Evolutionary conservation across 2,797 vertebrate species (phyloP).

Genomic region (Allobates femoralis): DNA sequence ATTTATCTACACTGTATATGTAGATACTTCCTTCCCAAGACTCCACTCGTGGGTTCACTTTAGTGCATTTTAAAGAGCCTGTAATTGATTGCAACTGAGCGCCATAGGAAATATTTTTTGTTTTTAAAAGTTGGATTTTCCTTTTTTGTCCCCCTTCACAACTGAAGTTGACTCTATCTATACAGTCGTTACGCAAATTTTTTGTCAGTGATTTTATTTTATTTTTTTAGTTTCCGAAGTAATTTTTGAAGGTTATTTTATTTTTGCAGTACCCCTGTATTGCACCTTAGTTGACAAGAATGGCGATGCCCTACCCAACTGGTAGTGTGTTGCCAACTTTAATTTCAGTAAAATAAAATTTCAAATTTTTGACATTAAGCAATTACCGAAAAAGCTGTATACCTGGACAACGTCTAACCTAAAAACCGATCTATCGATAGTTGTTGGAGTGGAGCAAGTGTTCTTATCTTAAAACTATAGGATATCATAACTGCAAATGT

Average conservation of each 20-base stretch:
- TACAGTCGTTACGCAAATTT: neutral
- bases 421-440: neutral
- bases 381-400: conserved; percentile 16
- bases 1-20: neutral
- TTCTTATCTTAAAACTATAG: conserved; percentile 80
- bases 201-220: neutral
- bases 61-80: neutral
- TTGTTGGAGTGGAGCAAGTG: conserved; percentile 74
- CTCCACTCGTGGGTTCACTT: neutral
- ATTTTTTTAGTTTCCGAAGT: neutral
- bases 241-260: neutral
- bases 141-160: neutral
- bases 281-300: neutral
- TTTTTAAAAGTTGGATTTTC: neutral
- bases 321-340: neutral
- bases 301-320: neutral
- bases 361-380: neutral
- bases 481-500: conserved; percentile 77
- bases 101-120: neutral
- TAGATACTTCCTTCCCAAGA: neutral
- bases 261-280: neutral
- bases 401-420: neutral
- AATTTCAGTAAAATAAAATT: neutral
- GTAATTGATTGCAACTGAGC: neutral
- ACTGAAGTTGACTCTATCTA: neutral